Percentiles rank a stretch among this genome's conserved stretches.
These are phyloP conservation scores for Eristalis intricaria DNA, from an alignment of 2,888 invertebrate species.

Conservation along the genomic window DNA sequence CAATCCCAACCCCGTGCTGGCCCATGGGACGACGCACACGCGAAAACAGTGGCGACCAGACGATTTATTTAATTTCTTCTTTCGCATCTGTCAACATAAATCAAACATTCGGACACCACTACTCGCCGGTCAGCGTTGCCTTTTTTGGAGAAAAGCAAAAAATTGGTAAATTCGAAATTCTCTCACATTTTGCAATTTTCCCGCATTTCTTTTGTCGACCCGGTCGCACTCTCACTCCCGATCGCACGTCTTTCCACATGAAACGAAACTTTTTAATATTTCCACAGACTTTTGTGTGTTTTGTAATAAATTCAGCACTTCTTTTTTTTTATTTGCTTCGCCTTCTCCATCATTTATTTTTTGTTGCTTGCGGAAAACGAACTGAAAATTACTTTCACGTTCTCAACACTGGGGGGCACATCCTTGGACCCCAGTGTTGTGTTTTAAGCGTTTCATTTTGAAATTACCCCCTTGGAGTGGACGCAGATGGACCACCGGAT, in stretches of 20 bases:
- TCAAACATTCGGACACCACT: slow-evolving; percentile 68
- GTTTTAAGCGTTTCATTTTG: slow-evolving; percentile 5
- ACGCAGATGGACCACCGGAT: neutral
- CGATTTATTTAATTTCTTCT: slow-evolving; percentile 68
- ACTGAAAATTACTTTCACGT: slow-evolving; percentile 57
- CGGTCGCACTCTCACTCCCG: neutral
- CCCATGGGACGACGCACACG: neutral
- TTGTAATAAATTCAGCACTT: slow-evolving; percentile 52
- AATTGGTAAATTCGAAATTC: neutral
- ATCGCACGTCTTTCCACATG: slow-evolving; percentile 31
- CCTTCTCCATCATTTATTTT: neutral
- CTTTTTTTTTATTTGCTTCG: no score
- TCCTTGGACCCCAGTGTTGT: slow-evolving; percentile 19
- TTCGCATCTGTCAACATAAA: slow-evolving; percentile 64
- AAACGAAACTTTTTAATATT: slow-evolving; percentile 58
- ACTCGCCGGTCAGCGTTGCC: slow-evolving; percentile 11
- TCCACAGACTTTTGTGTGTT: slow-evolving; percentile 12
- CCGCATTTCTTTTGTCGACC: slow-evolving; percentile 28
- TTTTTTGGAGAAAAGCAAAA: slow-evolving; percentile 1
- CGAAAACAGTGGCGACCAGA: slow-evolving; percentile 5
- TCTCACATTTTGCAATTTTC: slow-evolving; percentile 36
- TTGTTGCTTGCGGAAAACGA: neutral
- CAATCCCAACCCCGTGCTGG: neutral
- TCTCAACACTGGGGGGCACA: neutral
- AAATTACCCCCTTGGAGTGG: slow-evolving; percentile 38